Base-by-base conservation (phyloP, 2,888 invertebrate genomes). In the Heliconius aoede region DNA sequence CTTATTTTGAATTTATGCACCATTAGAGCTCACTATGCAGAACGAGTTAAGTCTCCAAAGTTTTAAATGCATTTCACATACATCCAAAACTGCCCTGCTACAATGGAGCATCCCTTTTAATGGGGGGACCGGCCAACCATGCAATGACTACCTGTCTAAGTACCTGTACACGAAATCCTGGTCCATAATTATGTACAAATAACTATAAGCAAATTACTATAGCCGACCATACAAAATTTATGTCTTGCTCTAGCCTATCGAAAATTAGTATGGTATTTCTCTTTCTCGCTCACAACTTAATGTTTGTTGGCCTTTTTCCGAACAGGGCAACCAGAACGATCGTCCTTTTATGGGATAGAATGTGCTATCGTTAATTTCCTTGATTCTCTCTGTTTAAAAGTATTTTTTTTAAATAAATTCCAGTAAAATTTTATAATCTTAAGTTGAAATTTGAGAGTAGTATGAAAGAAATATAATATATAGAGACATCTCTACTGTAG, bases 111-210 rank as follows among this genome's bases (percentile, higher is more conserved):
- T 92, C 92, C 94, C 92, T 87, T 82, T 87, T 87, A 89, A 87
- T 88, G 83, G 94, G 94, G 94, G 88, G 91, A 86, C 84, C 93
- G 90, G 83, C 92, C 91, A 92, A 91, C 91, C 94, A 89, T 93
- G 87, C 88, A 84, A 87, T 86, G 88, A 84, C 90, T 91, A 91
- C 92, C 91, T 92, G 91, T 83, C 86, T 86, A 85, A 82, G 82
- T 84, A 88, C 89, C 87, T 88, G 88, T 87, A 88, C 87, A 91
- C 89, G 83, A 92, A 93, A 93, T 93, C 94, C 91, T 89, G 84
- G 89, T 86, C 84, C 85, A 85, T 84, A 90, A 93, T 92, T 92
- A 90, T 85, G 84, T 86, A 89, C 82, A 85, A 88, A 88, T 84
- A 87, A 85, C 83, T 87, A 90, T 88, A 91, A 89, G 87, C 86